A percentile compares a stretch with the other conserved stretches of the same genome.
Evolutionary conservation across 2,113 vertebrate species (phyloP).

Genomic region (Galbula dea): DNA sequence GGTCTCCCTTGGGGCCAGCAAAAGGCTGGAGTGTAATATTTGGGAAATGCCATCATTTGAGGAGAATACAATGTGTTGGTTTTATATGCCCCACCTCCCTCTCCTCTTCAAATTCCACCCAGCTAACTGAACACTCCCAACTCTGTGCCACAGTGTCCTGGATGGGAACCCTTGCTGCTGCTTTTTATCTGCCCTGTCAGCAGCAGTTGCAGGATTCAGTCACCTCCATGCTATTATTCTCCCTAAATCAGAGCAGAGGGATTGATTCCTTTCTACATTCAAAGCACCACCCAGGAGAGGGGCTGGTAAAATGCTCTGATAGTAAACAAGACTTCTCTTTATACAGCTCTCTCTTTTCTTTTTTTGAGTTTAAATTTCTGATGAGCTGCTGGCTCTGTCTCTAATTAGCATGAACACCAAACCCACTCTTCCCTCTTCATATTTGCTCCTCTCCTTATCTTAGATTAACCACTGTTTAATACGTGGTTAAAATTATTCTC

Average conservation of each 20-base stretch:
- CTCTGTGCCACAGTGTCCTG: not conserved
- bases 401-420: conserved; percentile 61
- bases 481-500: conserved; percentile 65
- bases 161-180: conserved; percentile 28
- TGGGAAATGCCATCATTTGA: conserved; percentile 42
- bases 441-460: conserved; percentile 61
- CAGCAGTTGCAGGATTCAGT: not conserved
- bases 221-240: not conserved
- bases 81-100: conserved; percentile 1
- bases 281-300: not conserved
- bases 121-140: not conserved
- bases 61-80: conserved; percentile 29
- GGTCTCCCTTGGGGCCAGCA: not conserved
- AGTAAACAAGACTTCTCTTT: conserved; percentile 13
- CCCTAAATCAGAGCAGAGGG: not conserved
- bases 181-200: conserved; percentile 18
- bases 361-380: conserved; percentile 49
- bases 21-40: conserved; percentile 25
- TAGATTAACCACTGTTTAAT: conserved; percentile 61
- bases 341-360: no score
- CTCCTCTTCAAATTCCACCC: conserved; percentile 8
- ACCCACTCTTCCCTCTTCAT: conserved; percentile 46
- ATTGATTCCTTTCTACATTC: conserved; percentile 30
- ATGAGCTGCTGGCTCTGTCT: not conserved
- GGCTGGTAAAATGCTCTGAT: not conserved